A percentile compares a stretch with the other conserved stretches of the same genome.
phyloP scores from a whole-genome alignment of 1,140 invertebrate species.

The Caenorhabditis inopinata region DNA sequence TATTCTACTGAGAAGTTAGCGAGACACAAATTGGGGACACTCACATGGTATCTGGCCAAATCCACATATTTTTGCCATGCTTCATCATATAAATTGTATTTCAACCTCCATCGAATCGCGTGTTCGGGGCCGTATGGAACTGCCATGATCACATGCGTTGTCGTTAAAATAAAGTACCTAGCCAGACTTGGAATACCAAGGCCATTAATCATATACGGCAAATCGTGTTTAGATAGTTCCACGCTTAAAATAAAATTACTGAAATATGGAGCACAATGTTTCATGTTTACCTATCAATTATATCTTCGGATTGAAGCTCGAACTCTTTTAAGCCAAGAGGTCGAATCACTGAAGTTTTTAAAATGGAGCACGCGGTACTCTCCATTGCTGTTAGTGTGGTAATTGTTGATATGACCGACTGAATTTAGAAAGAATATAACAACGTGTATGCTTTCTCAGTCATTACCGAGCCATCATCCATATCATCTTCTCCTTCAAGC shows the following conservation, averaged over 20 bases:
- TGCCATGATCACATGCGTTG: constrained; percentile 43
- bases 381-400: neutral
- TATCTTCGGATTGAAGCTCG: constrained; percentile 33
- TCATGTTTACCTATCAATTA: neutral
- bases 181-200: constrained; percentile 15
- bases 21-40: neutral
- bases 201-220: constrained; percentile 28
- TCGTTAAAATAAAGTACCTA: constrained; percentile 28
- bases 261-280: no score
- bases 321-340: constrained; percentile 10
- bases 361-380: neutral
- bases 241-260: constrained; percentile 1
- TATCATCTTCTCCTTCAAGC: constrained; percentile 29
- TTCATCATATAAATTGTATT: constrained; percentile 58
- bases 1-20: neutral
- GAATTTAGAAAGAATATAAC: neutral
- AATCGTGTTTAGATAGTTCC: neutral
- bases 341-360: neutral
- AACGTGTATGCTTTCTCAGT: neutral
- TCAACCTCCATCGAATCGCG: constrained; percentile 57
- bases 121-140: constrained; percentile 49
- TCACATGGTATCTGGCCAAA: neutral
- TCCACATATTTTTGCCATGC: no score
- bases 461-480: constrained; percentile 30
- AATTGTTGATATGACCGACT: constrained; percentile 26